A percentile compares a stretch with the other conserved stretches of the same genome.
phyloP scores from a whole-genome alignment of 2,888 invertebrate species.

The Andrena trimmerana region DNA sequence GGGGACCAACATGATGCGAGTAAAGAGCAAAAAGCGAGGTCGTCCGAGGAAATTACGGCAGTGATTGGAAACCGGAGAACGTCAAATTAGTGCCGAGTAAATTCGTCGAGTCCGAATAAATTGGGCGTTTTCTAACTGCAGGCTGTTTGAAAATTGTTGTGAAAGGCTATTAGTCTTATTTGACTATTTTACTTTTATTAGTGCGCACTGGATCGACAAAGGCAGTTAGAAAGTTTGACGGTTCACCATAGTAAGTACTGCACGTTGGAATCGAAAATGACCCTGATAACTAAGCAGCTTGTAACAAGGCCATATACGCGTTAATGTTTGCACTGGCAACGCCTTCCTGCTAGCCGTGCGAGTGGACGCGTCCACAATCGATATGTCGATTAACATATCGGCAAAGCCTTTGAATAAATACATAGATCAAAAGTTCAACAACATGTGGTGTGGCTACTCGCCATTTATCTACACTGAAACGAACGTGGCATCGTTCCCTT shows the following conservation, averaged over 20 bases:
- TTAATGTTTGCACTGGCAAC: background rate
- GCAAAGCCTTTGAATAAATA: background rate
- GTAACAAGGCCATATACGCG: slow-evolving; percentile 45
- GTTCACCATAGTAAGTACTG: slow-evolving; percentile 8
- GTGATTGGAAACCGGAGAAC: background rate
- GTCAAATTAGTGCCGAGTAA: background rate
- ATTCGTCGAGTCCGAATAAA: background rate
- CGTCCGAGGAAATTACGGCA: background rate
- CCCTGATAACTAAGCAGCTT: slow-evolving; percentile 18
- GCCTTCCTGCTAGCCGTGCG: background rate
- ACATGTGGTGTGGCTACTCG: background rate
- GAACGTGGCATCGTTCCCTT: background rate
- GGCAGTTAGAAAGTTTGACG: slow-evolving; percentile 40
- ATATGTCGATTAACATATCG: slow-evolving; percentile 11
- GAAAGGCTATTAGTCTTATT: no score
- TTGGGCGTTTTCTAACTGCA: no score
- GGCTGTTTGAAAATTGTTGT: no score
- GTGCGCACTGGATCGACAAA: background rate
- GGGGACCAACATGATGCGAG: background rate
- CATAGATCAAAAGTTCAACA: background rate
- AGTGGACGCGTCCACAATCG: no score
- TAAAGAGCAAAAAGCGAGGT: background rate
- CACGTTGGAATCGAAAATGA: background rate
- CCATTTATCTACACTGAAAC: background rate
- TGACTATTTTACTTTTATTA: background rate